Conservation (phyloP, 2,888 invertebrate species). For the Salpingus planirostris region DNA sequence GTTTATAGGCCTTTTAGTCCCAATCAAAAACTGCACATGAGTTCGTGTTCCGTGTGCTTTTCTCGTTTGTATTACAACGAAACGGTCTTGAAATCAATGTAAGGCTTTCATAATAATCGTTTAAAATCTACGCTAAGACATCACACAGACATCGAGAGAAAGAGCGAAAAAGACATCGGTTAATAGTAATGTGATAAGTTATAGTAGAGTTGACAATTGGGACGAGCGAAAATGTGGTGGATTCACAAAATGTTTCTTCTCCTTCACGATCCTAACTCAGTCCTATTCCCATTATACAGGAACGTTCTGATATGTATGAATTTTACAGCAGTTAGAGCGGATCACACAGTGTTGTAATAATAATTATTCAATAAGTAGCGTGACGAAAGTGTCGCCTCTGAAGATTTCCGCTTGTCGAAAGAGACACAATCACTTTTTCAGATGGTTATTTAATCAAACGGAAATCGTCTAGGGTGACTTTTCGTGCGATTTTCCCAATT, state of each 20-base stretch:
- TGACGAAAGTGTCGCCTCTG: too few species aligned
- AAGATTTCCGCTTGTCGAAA: too few species aligned
- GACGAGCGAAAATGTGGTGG: slow-evolving; percentile 26
- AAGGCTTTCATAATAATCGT: neutral
- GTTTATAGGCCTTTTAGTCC: slow-evolving; percentile 31
- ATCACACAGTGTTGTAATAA: too few species aligned
- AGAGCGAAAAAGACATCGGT: slow-evolving; percentile 20
- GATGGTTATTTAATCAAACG: slow-evolving; percentile 3
- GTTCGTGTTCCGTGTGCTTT: slow-evolving; percentile 22
- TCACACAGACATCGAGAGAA: slow-evolving; percentile 25
- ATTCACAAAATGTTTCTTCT: too few species aligned
- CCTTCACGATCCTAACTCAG: too few species aligned
- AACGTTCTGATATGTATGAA: slow-evolving; percentile 30
- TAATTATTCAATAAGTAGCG: too few species aligned
- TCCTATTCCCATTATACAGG: slow-evolving; percentile 18
- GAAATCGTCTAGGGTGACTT: too few species aligned
- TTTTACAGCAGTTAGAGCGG: too few species aligned
- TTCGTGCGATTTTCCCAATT: too few species aligned
- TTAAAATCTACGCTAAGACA: slow-evolving; percentile 10
- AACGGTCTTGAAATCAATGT: too few species aligned
- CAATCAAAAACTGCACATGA: slow-evolving; percentile 13
- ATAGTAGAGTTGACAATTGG: slow-evolving; percentile 21
- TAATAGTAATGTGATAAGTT: too few species aligned
- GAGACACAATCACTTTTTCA: slow-evolving; percentile 21
- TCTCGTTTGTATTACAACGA: too few species aligned